phyloP scores from a whole-genome alignment of 2,888 invertebrate genomes.

The Brenthis hecate region DNA sequence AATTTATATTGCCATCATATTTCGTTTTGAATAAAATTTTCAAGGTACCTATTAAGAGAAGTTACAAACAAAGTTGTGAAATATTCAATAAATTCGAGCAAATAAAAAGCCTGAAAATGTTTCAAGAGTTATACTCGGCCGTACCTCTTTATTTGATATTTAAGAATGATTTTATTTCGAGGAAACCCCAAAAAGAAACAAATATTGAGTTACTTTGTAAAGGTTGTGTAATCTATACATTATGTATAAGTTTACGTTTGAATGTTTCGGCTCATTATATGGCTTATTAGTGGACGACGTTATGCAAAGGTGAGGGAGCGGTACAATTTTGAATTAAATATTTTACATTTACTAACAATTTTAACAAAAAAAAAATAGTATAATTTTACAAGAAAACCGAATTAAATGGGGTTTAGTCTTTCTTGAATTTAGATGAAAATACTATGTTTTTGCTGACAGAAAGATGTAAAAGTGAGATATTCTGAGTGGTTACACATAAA shows the following conservation, averaged over 20 bases:
- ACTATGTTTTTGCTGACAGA: too few relatives aligned
- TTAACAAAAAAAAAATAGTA: neutral
- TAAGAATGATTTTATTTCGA: conserved; percentile 21
- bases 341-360: neutral
- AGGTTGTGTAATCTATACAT: conserved; percentile 18
- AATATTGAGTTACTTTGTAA: conserved; percentile 17
- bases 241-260: conserved; percentile 23
- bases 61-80: conserved; percentile 28
- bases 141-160: conserved; percentile 22
- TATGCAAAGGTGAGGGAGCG: conserved; percentile 14
- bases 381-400: too few relatives aligned
- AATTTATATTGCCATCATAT: conserved; percentile 20
- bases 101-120: conserved; percentile 30
- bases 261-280: conserved; percentile 33
- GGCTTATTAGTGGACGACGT: conserved; percentile 21
- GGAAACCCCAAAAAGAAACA: conserved; percentile 7
- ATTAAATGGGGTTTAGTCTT: too few relatives aligned
- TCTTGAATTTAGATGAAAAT: too few relatives aligned
- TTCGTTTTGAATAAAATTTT: conserved; percentile 21
- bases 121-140: conserved; percentile 25
- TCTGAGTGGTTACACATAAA: too few relatives aligned
- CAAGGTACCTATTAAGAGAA: conserved; percentile 25
- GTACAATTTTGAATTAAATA: neutral
- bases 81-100: conserved; percentile 22
- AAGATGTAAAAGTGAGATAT: too few relatives aligned